Evolutionary conservation across 1,140 invertebrate genomes (phyloP), one percentile per base, ranked within the genome.

Genomic region (Ganaspis sp.): DNA sequence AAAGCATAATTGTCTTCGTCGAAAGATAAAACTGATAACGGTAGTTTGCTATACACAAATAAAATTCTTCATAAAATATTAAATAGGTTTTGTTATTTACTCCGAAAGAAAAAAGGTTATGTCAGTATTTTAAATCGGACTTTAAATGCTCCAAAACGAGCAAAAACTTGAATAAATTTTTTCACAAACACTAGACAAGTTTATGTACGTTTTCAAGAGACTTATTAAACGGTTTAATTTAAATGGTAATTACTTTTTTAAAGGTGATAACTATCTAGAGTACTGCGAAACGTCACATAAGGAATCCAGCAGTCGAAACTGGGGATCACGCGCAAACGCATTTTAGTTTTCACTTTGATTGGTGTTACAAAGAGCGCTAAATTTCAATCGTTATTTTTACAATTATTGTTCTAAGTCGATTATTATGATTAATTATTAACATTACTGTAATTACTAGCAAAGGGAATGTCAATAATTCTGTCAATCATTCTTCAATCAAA

Each of bases 141-240:
- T 40, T 34, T 80, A n/a, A 64, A 37, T 69, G 23, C 42, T 42
- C 49, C 26, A 72, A 54, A 34, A 54, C 1, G 5, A 70, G 12
- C 8, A 49, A n/a, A n/a, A 45, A 4, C 5, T 29, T 64, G 1
- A 58, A 58, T 23, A 4, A 6, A 58, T 49, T 49, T 17, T 49
- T 49, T 8, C 11, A 17, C 45, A 49, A 49, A 49, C 45, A 17
- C 17, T 49, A 49, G 42, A 45, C 15, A n/a, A 45, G 4, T 49
- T 17, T 49, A 49, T 15, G 6, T 49, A 49, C 2, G n/a, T n/a
- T 4, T 49, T 49, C 5, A 17, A 17, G 45, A 49, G n/a, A 49
- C n/a, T n/a, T n/a, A 49, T 17, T n/a, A 15, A 17, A 17, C n/a
- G n/a, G n/a, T 34, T 34, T 34, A 49, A 49, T 17, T 49, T 49